phyloP scores from a whole-genome alignment of 2,797 vertebrate species.

The Danio jaintianensis region DNA sequence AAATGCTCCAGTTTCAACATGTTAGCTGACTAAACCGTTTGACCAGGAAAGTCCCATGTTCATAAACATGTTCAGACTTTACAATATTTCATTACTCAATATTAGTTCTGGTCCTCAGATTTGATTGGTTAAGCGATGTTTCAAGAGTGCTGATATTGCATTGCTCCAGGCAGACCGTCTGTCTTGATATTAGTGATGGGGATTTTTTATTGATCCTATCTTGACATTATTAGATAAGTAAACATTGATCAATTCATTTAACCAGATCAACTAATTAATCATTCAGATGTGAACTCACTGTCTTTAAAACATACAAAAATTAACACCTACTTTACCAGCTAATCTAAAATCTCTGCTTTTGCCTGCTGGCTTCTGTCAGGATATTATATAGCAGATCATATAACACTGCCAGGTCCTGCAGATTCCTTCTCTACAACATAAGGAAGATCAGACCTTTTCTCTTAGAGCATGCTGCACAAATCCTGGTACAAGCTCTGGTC shows the following conservation, averaged over 20 bases:
- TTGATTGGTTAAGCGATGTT: not conserved
- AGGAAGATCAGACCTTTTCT: too few species aligned
- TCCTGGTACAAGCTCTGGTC: too few species aligned
- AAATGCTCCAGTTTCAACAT: constrained; percentile 5
- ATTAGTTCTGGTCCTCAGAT: not conserved
- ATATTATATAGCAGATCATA: not conserved
- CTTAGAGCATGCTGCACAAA: too few species aligned
- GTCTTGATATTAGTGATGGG: not conserved
- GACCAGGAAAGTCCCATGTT: not conserved
- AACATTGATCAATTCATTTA: not conserved
- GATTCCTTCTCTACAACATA: too few species aligned
- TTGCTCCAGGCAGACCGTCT: not conserved
- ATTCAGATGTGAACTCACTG: not conserved
- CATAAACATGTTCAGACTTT: not conserved
- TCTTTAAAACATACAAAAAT: not conserved
- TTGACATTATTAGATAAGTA: not conserved
- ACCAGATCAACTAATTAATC: not conserved
- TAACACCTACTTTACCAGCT: not conserved
- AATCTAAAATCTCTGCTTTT: not conserved
- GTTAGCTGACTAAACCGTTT: not conserved
- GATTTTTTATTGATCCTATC: not conserved
- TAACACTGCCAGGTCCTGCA: too few species aligned
- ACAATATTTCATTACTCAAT: not conserved
- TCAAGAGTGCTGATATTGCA: not conserved
- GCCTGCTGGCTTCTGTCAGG: not conserved